A percentile compares a stretch with the other conserved stretches of the same genome.
Evolutionary conservation across 2,113 vertebrate genomes (phyloP).

Genomic region (Aspiorhynchus laticeps): DNA sequence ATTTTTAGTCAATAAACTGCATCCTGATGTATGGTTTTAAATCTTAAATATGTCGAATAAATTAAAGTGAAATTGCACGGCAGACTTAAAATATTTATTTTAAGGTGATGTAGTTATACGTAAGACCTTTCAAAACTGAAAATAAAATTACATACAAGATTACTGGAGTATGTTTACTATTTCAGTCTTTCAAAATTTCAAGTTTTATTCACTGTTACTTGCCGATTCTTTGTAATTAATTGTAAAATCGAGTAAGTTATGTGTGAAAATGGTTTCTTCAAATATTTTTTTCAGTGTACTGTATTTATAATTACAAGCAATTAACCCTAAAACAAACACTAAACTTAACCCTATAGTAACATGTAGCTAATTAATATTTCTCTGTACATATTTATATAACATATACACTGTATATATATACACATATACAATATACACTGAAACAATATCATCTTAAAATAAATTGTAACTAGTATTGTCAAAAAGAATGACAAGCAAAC

Average conservation of each 20-base stretch:
- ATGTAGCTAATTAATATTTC: neutral
- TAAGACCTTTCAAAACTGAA: too few species aligned
- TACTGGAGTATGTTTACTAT: too few species aligned
- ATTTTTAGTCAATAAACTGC: neutral
- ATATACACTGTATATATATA: too few species aligned
- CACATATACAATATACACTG: too few species aligned
- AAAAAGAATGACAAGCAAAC: neutral
- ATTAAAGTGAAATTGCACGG: neutral
- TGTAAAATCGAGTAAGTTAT: too few species aligned
- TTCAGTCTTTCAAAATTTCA: too few species aligned
- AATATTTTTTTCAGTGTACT: neutral
- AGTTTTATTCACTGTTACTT: too few species aligned
- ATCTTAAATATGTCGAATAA: neutral
- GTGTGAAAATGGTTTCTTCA: too few species aligned
- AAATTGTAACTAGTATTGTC: too few species aligned
- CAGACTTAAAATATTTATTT: neutral
- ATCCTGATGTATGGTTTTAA: neutral
- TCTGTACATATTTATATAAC: neutral
- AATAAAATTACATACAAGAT: too few species aligned
- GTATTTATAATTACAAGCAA: neutral
- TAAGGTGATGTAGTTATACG: neutral
- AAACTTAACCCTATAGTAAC: neutral
- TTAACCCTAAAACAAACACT: neutral
- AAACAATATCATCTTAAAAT: too few species aligned
- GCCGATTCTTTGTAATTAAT: neutral